Base-by-base conservation (phyloP, 2,888 invertebrate genomes). In the Apotomis capreana region DNA sequence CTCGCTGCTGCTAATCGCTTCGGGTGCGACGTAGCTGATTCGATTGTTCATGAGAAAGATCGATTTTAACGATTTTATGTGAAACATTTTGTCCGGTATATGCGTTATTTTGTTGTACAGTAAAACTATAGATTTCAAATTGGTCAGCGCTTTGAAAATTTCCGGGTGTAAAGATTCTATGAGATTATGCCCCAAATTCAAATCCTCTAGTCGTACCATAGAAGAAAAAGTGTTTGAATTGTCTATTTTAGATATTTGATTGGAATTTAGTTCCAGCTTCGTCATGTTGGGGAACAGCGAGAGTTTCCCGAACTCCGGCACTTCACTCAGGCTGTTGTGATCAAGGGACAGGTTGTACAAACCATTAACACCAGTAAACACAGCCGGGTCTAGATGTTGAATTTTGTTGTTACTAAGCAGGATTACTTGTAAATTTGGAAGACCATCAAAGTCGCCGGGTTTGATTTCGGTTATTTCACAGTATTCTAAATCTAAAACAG, bases 211-310 rank as follows among this genome's bases (percentile, higher is more conserved):
- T 5, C 9, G 40, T 6, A 40, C 4, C 58, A 59, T 13, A 40
- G 40, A 59, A 5, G 58, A 40, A 37, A 59, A 59, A 5, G 40
- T 13, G 40, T 59, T 59, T 13, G 58, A 40, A 40, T 40, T 5
- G 12, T 57, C 58, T 13, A 59, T 12, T 59, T 6, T 59, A n/a
- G 40, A 40, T 40, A 59, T 59, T 59, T 40, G 37, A 26, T 59
- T 59, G 0, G 36, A 3, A 4, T 10, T 59, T 12, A 59, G 40
- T 4, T 12, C 6, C 8, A 59, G 6, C 5, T 5, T 59, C n/a
- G 58, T 59, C 58, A 59, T 59, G 58, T 59, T 59, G 37, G 58
- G 58, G 58, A 59, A 59, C 2, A 59, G 40, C 12, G 58, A 59
- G n/a, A 40, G 40, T 13, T 59, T 13, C 13, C 58, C 37, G 10